A percentile compares a stretch with the other conserved stretches of the same genome.
These are phyloP conservation scores for Rhamphomyia laevipes DNA, from an alignment of 2,888 invertebrate species.

Conservation along the genomic window DNA sequence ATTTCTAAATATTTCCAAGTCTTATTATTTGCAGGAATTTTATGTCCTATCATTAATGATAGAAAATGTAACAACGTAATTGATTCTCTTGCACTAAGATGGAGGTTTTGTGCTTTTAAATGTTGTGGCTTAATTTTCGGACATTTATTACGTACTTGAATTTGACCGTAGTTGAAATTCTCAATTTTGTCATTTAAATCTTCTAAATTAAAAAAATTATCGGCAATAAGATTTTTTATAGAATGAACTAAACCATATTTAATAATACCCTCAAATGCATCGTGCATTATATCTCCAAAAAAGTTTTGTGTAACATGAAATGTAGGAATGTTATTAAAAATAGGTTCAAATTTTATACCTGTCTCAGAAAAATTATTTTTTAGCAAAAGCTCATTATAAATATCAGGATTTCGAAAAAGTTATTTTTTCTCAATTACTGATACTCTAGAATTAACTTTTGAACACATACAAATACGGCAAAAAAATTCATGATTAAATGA, in stretches of 20 bases:
- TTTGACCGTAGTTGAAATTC: neutral
- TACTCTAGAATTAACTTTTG: neutral
- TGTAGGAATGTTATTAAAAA: conserved; percentile 1
- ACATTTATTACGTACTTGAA: neutral
- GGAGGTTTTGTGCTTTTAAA: neutral
- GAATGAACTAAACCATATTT: neutral
- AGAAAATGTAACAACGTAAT: neutral
- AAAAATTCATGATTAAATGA: neutral
- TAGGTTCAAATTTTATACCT: neutral
- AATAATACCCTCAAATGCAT: neutral
- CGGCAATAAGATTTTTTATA: neutral
- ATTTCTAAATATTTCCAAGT: neutral
- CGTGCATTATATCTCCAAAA: neutral
- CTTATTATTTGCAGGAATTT: neutral
- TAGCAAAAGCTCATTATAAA: neutral
- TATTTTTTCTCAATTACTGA: neutral
- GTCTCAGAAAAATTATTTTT: neutral
- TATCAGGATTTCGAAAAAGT: neutral
- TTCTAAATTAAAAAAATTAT: no score
- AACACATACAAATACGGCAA: neutral
- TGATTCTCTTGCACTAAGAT: neutral
- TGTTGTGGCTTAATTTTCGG: neutral
- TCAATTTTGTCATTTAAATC: neutral
- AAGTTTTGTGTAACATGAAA: no score
- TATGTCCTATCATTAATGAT: neutral